A percentile compares a stretch with the other conserved stretches of the same genome.
These are phyloP conservation scores for Myrmophylax atrothorax DNA, from an alignment of 2,113 vertebrate genomes.

Conservation along the genomic window DNA sequence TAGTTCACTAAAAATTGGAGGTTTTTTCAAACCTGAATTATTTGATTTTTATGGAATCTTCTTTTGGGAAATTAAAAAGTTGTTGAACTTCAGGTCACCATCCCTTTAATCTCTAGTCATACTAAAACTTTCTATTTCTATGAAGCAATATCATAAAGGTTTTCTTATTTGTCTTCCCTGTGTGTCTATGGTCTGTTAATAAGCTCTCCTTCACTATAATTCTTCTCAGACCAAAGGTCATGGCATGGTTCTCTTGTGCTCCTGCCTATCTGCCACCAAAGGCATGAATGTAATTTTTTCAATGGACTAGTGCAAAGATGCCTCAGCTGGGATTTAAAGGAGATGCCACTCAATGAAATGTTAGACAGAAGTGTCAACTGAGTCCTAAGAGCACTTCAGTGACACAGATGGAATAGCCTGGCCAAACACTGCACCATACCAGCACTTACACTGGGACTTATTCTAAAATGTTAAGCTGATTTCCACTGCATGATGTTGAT, in stretches of 20 bases:
- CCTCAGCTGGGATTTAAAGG: background rate
- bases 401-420: background rate
- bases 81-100: background rate
- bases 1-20: background rate
- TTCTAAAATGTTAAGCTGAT: background rate
- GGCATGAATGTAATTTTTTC: background rate
- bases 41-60: background rate
- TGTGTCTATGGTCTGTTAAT: background rate
- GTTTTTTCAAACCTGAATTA: background rate
- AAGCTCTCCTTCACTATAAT: background rate
- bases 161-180: background rate
- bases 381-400: background rate
- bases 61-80: background rate
- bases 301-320: background rate
- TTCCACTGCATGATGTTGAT: background rate
- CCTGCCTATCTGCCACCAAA: background rate
- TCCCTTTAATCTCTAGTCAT: background rate
- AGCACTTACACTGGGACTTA: background rate
- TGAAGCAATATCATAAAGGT: background rate
- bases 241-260: background rate
- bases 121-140: background rate
- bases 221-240: background rate
- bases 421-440: too few species aligned
- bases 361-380: background rate
- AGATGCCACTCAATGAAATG: background rate